These are phyloP conservation scores for Brachymystax lenok DNA, from an alignment of 2,797 vertebrate genomes.

Conservation along the genomic window DNA sequence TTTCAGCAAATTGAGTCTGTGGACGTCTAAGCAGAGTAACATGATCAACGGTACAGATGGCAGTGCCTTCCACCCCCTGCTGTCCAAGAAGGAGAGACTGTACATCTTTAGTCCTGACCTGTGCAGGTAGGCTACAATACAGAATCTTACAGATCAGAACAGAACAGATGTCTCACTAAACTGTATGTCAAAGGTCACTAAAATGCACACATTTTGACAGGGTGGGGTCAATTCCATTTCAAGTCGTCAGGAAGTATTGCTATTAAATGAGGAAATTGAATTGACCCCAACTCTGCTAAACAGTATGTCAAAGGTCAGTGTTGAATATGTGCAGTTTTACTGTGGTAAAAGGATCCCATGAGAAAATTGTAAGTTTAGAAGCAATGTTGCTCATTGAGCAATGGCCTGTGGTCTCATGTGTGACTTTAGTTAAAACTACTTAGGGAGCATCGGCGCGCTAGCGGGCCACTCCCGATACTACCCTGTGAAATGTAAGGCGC, in stretches of 20 bases:
- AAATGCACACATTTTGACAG: neutral
- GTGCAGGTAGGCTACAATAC: conserved; percentile 72
- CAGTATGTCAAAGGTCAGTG: neutral
- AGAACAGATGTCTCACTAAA: neutral
- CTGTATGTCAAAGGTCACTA: neutral
- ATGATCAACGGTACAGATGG: conserved; percentile 80
- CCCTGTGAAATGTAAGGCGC: too few species aligned
- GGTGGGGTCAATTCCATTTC: neutral
- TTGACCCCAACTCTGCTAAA: neutral
- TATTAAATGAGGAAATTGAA: neutral
- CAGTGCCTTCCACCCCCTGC: conserved; percentile 77
- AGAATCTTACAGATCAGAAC: neutral
- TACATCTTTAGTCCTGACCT: conserved; percentile 79
- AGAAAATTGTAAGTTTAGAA: neutral
- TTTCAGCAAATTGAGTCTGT: conserved; percentile 70
- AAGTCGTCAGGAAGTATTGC: neutral
- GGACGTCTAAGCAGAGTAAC: conserved; percentile 75
- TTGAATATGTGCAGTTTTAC: neutral
- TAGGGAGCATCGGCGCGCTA: too few species aligned
- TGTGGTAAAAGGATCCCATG: neutral
- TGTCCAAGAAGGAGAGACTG: conserved; percentile 73
- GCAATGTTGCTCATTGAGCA: neutral
- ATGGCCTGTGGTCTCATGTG: neutral
- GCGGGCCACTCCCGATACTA: too few species aligned
- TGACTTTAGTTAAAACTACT: neutral